Evolutionary conservation across 2,888 invertebrate species (phyloP).

Genomic region (Agrochola lychnidis): DNA sequence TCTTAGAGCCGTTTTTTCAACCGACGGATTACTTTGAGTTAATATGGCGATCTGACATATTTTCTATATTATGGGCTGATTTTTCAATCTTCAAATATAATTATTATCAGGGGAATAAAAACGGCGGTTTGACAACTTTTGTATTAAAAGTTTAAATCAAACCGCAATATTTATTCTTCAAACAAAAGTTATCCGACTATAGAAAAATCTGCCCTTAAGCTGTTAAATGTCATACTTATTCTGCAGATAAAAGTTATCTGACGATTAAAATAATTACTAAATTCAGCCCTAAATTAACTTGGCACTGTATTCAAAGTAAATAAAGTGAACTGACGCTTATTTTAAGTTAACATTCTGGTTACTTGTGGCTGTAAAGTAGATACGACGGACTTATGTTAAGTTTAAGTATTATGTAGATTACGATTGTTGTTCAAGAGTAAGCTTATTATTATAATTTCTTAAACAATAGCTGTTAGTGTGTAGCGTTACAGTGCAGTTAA

Average conservation of each 20-base stretch:
- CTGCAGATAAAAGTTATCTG: not conserved
- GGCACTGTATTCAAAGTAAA: conserved; percentile 10
- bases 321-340: not conserved
- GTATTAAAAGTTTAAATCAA: too few species aligned
- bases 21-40: not conserved
- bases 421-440: conserved; percentile 61
- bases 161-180: too few species aligned
- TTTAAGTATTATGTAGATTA: conserved; percentile 68
- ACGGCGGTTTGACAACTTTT: too few species aligned
- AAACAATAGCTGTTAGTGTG: conserved; percentile 49
- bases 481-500: conserved; percentile 63
- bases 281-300: conserved; percentile 3
- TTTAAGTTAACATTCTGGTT: conserved; percentile 29
- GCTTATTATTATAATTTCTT: conserved; percentile 54
- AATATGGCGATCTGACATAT: not conserved
- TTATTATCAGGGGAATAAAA: too few species aligned
- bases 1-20: not conserved
- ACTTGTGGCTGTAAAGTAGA: conserved; percentile 62
- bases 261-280: not conserved
- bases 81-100: too few species aligned
- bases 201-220: not conserved
- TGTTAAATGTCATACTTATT: not conserved
- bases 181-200: too few species aligned
- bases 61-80: not conserved
- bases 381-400: conserved; percentile 57